A percentile compares a stretch with the other conserved stretches of the same genome.
Evolutionary conservation across 2,888 invertebrate species (phyloP).

Genomic region (Ochlodes sylvanus): DNA sequence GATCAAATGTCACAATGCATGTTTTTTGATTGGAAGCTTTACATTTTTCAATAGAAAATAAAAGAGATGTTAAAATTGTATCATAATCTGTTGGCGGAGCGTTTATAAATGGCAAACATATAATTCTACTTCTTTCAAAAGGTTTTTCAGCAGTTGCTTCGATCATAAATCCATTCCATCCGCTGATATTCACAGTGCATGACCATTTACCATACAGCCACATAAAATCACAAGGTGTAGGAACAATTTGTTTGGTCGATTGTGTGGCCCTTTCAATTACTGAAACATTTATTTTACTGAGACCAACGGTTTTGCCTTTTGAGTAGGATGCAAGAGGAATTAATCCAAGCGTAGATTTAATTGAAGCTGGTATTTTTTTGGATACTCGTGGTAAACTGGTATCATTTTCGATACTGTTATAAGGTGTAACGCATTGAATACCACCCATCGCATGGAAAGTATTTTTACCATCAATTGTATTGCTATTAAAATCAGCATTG

Average conservation of each 20-base stretch:
- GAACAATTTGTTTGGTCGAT: constrained; percentile 42
- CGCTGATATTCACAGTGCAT: constrained; percentile 37
- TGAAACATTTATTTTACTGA: constrained; percentile 41
- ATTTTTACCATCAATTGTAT: no score
- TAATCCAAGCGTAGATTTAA: no score
- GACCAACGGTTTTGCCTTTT: no score
- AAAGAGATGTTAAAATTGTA: constrained; percentile 48
- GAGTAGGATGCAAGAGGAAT: no score
- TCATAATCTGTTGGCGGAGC: constrained; percentile 49
- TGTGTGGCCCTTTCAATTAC: constrained; percentile 41
- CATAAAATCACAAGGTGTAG: constrained; percentile 42
- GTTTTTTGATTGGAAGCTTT: no score
- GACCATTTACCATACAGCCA: constrained; percentile 41
- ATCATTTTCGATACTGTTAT: no score
- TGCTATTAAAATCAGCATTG: no score
- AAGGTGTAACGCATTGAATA: no score
- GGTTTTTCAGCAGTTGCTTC: constrained; percentile 40
- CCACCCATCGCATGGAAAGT: no score
- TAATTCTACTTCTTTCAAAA: constrained; percentile 44
- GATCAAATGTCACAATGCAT: no score
- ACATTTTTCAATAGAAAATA: constrained; percentile 41
- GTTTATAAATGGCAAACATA: constrained; percentile 52
- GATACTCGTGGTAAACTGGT: no score
- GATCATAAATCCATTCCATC: constrained; percentile 55
- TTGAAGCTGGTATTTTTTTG: no score